phyloP scores from a whole-genome alignment of 1,140 invertebrate genomes.

The Oryctes rhinoceros region DNA sequence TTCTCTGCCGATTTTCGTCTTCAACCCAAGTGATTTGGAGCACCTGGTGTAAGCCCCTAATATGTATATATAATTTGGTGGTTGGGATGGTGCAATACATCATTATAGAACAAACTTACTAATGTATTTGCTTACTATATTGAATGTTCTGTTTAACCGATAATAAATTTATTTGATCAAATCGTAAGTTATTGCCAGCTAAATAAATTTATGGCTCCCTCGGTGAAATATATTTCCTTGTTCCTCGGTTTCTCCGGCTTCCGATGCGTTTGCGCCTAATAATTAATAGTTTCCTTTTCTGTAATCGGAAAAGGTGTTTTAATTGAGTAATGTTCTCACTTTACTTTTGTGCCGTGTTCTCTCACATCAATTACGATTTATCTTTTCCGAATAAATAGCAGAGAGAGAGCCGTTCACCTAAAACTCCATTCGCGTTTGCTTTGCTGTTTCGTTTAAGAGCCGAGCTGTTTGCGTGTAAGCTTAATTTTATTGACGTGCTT shows the following conservation, averaged over 20 bases:
- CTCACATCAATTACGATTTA: neutral
- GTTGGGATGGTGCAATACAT: conserved; percentile 60
- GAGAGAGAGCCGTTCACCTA: too few species aligned
- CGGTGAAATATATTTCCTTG: conserved; percentile 22
- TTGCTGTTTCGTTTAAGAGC: too few species aligned
- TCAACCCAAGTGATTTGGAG: neutral
- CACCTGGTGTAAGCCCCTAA: neutral
- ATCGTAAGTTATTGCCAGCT: conserved; percentile 30
- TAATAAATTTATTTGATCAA: conserved; percentile 41
- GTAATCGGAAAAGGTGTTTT: conserved; percentile 29
- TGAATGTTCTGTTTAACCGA: conserved; percentile 40
- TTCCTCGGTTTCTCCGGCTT: conserved; percentile 25
- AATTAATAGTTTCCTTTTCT: conserved; percentile 30
- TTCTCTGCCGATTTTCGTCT: neutral
- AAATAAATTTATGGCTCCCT: conserved; percentile 26
- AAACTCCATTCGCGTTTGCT: too few species aligned
- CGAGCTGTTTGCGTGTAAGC: too few species aligned
- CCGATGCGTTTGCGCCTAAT: conserved; percentile 40
- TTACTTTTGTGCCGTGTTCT: conserved; percentile 1
- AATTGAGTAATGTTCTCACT: conserved; percentile 12
- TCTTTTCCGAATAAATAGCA: neutral
- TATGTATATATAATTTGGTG: conserved; percentile 50
- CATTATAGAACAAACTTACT: conserved; percentile 53
- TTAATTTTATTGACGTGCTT: too few species aligned
- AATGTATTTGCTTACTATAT: conserved; percentile 52